Evolutionary conservation across 1,140 invertebrate genomes (phyloP).

Genomic region (Bicyclus anynana): DNA sequence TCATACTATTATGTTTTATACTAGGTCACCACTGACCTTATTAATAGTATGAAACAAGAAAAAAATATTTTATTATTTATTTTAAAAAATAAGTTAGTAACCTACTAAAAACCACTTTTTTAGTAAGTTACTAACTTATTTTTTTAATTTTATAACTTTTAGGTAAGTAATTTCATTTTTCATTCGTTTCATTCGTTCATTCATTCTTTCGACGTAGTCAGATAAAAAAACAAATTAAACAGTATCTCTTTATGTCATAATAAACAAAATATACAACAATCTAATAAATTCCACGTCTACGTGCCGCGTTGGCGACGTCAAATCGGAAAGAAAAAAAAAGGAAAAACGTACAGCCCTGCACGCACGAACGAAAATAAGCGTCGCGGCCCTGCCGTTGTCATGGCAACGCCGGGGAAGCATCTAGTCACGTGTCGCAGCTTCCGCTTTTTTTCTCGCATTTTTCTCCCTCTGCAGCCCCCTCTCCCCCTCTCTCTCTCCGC

Average conservation of each 20-base stretch:
- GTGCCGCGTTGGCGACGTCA: neutral
- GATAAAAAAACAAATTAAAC: no score
- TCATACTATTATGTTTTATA: no score
- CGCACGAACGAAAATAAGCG: constrained; percentile 24
- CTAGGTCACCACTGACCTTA: no score
- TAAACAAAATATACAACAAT: neutral
- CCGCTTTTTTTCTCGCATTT: constrained; percentile 69
- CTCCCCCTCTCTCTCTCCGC: constrained; percentile 29
- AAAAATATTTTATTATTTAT: no score
- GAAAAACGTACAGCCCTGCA: constrained; percentile 6
- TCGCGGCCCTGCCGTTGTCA: constrained; percentile 42
- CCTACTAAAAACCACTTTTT: no score
- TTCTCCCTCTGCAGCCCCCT: constrained; percentile 33
- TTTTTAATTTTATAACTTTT: no score
- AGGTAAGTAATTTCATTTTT: no score
- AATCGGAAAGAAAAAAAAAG: neutral
- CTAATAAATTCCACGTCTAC: neutral
- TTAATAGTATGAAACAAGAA: no score
- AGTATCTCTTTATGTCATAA: neutral
- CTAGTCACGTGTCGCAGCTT: constrained; percentile 72
- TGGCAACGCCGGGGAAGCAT: constrained; percentile 68
- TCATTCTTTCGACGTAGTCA: no score
- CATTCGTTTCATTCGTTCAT: no score
- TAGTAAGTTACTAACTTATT: no score
- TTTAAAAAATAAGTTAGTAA: no score